Evolutionary conservation across 2,797 vertebrate species (phyloP).

Genomic region (Discoglossus pictus): DNA sequence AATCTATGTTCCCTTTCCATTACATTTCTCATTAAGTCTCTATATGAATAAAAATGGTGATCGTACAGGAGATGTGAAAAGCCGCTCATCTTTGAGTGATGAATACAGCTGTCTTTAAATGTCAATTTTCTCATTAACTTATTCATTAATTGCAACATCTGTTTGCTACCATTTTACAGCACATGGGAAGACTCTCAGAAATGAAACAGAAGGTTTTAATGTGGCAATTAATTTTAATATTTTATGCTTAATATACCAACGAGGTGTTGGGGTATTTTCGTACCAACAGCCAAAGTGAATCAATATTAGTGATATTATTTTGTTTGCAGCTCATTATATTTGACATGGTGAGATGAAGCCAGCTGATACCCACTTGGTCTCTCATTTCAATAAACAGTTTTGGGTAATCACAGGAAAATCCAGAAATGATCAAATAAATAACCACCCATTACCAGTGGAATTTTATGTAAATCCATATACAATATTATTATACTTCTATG

Average conservation of each 20-base stretch:
- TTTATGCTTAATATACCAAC: conserved; percentile 46
- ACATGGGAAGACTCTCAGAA: conserved; percentile 46
- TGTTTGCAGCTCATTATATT: conserved; percentile 33
- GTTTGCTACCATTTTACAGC: conserved; percentile 44
- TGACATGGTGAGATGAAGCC: too few relatives aligned
- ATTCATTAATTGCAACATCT: conserved; percentile 53
- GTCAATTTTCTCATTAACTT: conserved; percentile 51
- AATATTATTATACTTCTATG: too few relatives aligned
- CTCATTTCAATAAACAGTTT: too few relatives aligned
- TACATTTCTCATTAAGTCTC: conserved; percentile 41
- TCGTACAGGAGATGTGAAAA: conserved; percentile 34
- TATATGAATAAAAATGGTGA: conserved; percentile 40
- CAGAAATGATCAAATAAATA: too few relatives aligned
- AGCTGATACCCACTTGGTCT: too few relatives aligned
- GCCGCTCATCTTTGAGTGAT: conserved; percentile 39
- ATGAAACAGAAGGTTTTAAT: conserved; percentile 51
- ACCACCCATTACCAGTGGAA: too few relatives aligned
- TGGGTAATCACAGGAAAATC: too few relatives aligned
- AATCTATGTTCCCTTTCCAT: conserved; percentile 31
- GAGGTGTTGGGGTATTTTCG: conserved; percentile 27
- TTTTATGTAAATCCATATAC: too few relatives aligned
- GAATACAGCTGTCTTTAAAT: conserved; percentile 46
- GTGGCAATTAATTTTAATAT: conserved; percentile 50
- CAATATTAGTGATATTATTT: conserved; percentile 40
- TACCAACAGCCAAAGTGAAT: conserved; percentile 34